Conservation (phyloP, 2,888 invertebrate species). For the Gastracanthus pulcherrimus region DNA sequence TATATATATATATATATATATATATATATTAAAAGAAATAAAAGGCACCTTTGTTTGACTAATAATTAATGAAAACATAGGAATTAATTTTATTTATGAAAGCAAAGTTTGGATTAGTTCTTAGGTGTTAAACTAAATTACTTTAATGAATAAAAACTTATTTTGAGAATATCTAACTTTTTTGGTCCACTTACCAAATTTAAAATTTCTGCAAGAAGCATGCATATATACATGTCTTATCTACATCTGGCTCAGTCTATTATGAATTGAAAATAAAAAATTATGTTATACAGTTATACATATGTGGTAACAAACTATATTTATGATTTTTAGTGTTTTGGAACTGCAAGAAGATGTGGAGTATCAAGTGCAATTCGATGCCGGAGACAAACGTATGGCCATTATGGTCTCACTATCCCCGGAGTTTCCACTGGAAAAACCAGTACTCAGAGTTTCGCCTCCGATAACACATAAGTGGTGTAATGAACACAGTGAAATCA, state of each 20-base stretch:
- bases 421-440: conserved; percentile 88
- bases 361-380: conserved; percentile 85
- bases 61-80: not conserved
- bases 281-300: not conserved
- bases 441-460: conserved; percentile 84
- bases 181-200: too few species aligned
- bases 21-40: not conserved
- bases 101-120: not conserved
- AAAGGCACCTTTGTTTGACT: not conserved
- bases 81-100: not conserved
- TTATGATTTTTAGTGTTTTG: conserved; percentile 80
- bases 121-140: too few species aligned
- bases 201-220: too few species aligned
- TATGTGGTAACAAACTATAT: not conserved
- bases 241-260: too few species aligned
- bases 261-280: too few species aligned
- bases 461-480: conserved; percentile 86
- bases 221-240: too few species aligned
- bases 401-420: conserved; percentile 83
- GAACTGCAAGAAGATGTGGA: conserved; percentile 86
- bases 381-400: conserved; percentile 83
- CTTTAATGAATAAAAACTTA: too few species aligned
- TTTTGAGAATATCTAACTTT: too few species aligned
- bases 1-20: too few species aligned
- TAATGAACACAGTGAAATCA: conserved; percentile 84